A percentile compares a stretch with the other conserved stretches of the same genome.
Conservation (phyloP, 1,140 invertebrate genomes). For the Megathymus violae region DNA sequence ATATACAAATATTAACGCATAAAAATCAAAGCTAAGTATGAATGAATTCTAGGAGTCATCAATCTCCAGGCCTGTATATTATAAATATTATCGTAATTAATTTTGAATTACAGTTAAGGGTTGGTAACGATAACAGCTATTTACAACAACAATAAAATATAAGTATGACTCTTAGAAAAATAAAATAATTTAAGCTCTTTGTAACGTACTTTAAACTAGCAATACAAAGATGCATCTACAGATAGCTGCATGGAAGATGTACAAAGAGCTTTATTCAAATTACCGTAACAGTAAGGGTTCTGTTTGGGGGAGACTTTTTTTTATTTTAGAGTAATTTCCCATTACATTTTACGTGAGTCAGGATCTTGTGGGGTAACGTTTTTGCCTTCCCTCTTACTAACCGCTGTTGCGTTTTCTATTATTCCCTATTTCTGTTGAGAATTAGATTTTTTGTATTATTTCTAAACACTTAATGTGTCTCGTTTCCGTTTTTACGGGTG, state of each 20-base stretch:
- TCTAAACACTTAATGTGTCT: background rate
- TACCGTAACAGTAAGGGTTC: constrained; percentile 76
- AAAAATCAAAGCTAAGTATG: too few species aligned
- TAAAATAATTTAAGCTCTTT: too few species aligned
- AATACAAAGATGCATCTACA: background rate
- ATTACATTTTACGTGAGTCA: constrained; percentile 81
- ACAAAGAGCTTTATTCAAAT: constrained; percentile 63
- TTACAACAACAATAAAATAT: too few species aligned
- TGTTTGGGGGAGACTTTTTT: constrained; percentile 66
- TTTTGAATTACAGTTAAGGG: too few species aligned
- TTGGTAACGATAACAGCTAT: too few species aligned
- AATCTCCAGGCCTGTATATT: too few species aligned
- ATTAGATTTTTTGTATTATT: constrained; percentile 25
- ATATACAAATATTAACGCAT: too few species aligned
- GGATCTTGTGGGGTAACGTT: constrained; percentile 69
- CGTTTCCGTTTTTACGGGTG: background rate
- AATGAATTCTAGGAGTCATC: too few species aligned
- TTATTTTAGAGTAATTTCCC: constrained; percentile 83
- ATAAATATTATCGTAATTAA: too few species aligned
- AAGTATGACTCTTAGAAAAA: too few species aligned
- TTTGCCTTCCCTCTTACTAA: constrained; percentile 61
- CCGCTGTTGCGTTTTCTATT: constrained; percentile 54
- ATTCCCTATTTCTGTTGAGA: constrained; percentile 35
- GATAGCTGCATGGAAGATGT: constrained; percentile 3
- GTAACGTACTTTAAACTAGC: too few species aligned